Base-by-base conservation (phyloP, 2,888 invertebrate genomes). In the Oligia fasciuncula region DNA sequence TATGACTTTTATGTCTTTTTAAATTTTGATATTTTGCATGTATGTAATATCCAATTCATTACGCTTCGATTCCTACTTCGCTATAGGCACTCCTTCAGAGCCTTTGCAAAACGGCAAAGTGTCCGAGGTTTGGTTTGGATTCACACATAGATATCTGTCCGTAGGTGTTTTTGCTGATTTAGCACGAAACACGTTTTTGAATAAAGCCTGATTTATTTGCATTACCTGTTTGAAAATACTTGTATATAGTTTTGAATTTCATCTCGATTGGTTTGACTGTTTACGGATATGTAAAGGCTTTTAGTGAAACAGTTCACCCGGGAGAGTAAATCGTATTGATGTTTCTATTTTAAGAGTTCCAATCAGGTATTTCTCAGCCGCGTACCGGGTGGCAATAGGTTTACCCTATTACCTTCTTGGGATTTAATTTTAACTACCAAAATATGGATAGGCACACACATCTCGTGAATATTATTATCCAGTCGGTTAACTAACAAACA, bases 291-390 rank as follows among this genome's bases (percentile, higher is more conserved):
- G 8, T 40, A 35, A 60, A 68, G 49, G 69, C 29, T 80, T 80
- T 78, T 40, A 63, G n/a, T 19, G 35, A 70, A 71, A 80, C 54
- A 17, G 11, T 63, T 54, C 19, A 6, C n/a, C 35, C 17, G 14
- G 14, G 49, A 17, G n/a, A 69, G 40, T 62, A 13, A 49, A 49
- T 13, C 49, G 49, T 49, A 13, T 49, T 49, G 49, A 13, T 13
- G 49, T 49, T 57, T 46, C 14, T 19, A 49, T 70, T 78, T 68
- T 19, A 60, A n/a, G 17, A 51, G 17, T 43, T 40, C 11, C 17
- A 19, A 1, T 17, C 46, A n/a, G 8, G 4, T 57, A 29, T 23
- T 29, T 43, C 17, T 23, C 19, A 5, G 23, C 11, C 29, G 19
- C 49, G 29, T 29, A 17, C n/a, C 17, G 17, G 2, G 19, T 51